A percentile compares a stretch with the other conserved stretches of the same genome.
These are phyloP conservation scores for Chloroclysta siterata DNA, from an alignment of 2,888 invertebrate genomes.

Conservation along the genomic window DNA sequence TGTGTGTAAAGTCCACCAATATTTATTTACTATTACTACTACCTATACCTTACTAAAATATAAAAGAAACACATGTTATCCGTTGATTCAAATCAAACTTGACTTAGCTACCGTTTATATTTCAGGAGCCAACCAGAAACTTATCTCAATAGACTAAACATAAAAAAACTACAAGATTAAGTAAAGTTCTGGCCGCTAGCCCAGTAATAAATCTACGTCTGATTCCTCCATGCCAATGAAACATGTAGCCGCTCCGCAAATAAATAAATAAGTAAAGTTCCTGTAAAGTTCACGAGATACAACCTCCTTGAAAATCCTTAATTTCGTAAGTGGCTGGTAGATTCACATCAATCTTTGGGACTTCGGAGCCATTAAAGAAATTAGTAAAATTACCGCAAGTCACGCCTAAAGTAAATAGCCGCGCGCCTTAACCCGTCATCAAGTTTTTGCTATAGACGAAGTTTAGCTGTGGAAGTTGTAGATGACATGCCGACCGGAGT, in stretches of 20 bases:
- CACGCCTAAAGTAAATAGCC: conserved; percentile 19
- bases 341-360: conserved; percentile 25
- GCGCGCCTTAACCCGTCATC: conserved; percentile 7
- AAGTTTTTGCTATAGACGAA: conserved; percentile 5
- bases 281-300: conserved; percentile 28
- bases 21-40: too few species aligned
- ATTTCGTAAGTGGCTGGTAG: conserved; percentile 27
- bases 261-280: conserved; percentile 28
- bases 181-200: conserved; percentile 1
- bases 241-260: conserved; percentile 11
- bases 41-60: too few species aligned
- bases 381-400: conserved; percentile 35
- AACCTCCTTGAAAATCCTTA: conserved; percentile 18
- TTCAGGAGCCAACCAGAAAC: too few species aligned
- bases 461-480: background rate
- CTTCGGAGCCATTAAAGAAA: conserved; percentile 32
- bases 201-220: conserved; percentile 8
- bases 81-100: too few species aligned
- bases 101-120: too few species aligned
- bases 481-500: background rate
- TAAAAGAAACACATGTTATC: too few species aligned
- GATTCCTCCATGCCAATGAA: conserved; percentile 22
- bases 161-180: background rate
- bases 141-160: too few species aligned
- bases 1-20: too few species aligned